These are phyloP conservation scores for Drosophila mayri DNA, from an alignment of 1,140 invertebrate species.

Conservation along the genomic window DNA sequence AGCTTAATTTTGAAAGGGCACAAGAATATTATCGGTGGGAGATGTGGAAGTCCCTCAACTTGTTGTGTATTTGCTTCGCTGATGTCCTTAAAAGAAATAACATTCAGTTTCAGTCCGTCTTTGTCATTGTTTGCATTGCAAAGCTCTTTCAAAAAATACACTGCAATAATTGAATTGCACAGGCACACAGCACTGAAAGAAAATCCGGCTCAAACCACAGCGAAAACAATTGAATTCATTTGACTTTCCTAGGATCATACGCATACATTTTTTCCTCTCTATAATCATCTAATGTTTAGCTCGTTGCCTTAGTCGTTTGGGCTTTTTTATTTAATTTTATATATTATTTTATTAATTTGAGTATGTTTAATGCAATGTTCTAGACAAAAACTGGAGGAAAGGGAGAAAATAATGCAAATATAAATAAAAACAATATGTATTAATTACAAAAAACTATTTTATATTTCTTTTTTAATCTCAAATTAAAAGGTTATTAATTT, in stretches of 20 bases:
- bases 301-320: too few species aligned
- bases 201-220: background rate
- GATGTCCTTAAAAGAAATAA: constrained; percentile 61
- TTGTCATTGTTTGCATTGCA: constrained; percentile 35
- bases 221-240: background rate
- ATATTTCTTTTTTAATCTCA: too few species aligned
- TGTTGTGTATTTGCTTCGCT: constrained; percentile 55
- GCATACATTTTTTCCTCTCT: background rate
- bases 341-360: too few species aligned
- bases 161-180: constrained; percentile 25
- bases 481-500: too few species aligned
- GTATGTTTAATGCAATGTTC: too few species aligned
- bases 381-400: too few species aligned
- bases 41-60: constrained; percentile 4
- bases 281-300: too few species aligned
- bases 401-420: too few species aligned
- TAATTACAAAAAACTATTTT: too few species aligned
- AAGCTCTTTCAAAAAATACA: constrained; percentile 44
- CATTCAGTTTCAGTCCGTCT: constrained; percentile 46
- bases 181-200: background rate
- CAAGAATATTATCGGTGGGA: constrained; percentile 32
- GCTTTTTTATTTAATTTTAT: too few species aligned
- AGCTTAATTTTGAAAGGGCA: background rate
- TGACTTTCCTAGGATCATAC: too few species aligned
- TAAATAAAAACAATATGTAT: too few species aligned